Base-by-base conservation (phyloP, 2,888 invertebrate genomes). In the Mythimna pallens region DNA sequence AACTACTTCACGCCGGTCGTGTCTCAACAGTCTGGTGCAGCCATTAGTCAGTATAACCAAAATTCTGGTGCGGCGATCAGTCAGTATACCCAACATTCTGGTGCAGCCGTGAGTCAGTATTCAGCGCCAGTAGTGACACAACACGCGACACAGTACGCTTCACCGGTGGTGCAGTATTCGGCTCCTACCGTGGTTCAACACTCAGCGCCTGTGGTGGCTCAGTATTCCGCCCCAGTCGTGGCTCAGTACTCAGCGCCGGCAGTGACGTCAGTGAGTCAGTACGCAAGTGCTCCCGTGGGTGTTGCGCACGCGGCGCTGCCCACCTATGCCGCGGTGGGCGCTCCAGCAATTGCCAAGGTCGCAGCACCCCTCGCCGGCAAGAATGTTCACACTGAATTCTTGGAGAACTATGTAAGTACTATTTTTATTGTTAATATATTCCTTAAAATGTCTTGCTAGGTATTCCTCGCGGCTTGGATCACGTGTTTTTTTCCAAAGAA, bases 341-440 rank as follows among this genome's bases (percentile, higher is more conserved):
- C 88, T 7, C 87, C 89, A 30, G 87, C 89, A 43, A 65, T 76
- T 40, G 76, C 84, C 54, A 86, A 85, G 75, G 86, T 82, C 68
- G 84, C 68, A 30, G 55, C 73, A 68, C 70, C 74, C 57, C 71
- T 78, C 50, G 69, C 70, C 9, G 78, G 93, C 30, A 97, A 97
- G 89, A 96, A 97, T 83, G 95, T 97, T n/a, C 96, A 97, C 84
- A 94, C 96, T 17, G 97, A 97, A 73, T 97, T 97, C 89, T 89
- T 97, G 85, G 97, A 97, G 89, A 97, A 97, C 88, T 97, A 97
- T 88, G 97, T 97, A 90, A 97, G 97, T 96, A 76, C 66, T n/a
- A 17, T 20, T 50, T 30, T 12, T 7, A 20, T 17, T 14, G 22
- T 63, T 58, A 5, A 34, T 63, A 2, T 6, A 43, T 43, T 17